Evolutionary conservation across 1,140 invertebrate genomes (phyloP), one percentile per base, ranked within the genome.

Genomic region (Drosophila burlai): DNA sequence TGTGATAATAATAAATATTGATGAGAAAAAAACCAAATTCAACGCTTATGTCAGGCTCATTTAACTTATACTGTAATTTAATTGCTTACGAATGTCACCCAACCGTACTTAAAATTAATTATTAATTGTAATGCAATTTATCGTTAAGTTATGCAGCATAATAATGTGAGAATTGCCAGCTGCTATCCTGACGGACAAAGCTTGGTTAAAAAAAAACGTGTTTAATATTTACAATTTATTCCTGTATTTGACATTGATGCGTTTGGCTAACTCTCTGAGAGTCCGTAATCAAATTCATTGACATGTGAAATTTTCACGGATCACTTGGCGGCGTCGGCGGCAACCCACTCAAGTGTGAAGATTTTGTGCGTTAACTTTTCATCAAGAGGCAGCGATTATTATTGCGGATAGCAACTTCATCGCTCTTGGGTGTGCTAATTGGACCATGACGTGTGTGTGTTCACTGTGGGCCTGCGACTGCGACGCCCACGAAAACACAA

Each of bases 241-340:
- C 55, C 38, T 68, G 21, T n/a, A 34, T 58, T 29, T n/a, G 47
- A 52, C 40, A 62, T 29, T 43, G 58, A 68, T 73, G 63, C 63
- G 67, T 65, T 43, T 24, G 79, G 63, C 80, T 83, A 78, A 89
- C 71, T 89, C 77, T 54, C 71, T 76, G 63, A 49, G 50, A 60
- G 46, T 45, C 9, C 31, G 36, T 69, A 82, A 73, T 65, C 80
- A 80, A 78, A 89, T 62, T 67, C 84, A 83, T 71, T 89, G 83
- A 87, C 83, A 84, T 89, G 83, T 83, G 74, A 83, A 81, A 78
- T 84, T 83, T 84, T 87, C 66, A 87, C 76, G 84, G 77, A 84
- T 87, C 83, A 84, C 57, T 65, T 67, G 54, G 40, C 77, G 67
- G n/a, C 43, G n/a, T 10, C 18, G 18, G 11, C 31, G 29, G 26